These are phyloP conservation scores for Plusia festucae DNA, from an alignment of 2,888 invertebrate species.

Conservation along the genomic window DNA sequence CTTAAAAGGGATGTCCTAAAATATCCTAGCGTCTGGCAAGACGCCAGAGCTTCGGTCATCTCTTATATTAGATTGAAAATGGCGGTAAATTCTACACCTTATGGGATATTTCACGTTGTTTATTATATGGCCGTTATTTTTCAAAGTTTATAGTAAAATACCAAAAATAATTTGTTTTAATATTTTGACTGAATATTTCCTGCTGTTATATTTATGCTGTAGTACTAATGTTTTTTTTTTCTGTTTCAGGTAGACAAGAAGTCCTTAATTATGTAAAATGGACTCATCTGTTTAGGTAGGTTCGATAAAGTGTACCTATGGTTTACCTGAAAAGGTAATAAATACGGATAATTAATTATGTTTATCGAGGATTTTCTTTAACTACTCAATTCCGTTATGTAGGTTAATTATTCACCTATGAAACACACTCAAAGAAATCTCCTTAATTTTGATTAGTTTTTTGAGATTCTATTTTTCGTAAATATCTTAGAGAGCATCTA, in stretches of 20 bases:
- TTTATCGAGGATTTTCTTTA: too few relatives aligned
- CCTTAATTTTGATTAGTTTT: too few relatives aligned
- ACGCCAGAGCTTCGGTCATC: conserved; percentile 78
- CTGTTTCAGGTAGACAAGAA: conserved; percentile 38
- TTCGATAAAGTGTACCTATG: conserved; percentile 8
- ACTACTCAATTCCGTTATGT: too few relatives aligned
- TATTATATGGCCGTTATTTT: conserved; percentile 18
- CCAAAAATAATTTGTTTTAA: not conserved
- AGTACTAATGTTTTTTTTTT: conserved; percentile 12
- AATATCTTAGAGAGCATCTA: too few relatives aligned
- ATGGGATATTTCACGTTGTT: conserved; percentile 50
- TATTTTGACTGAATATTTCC: not conserved
- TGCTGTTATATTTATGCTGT: not conserved
- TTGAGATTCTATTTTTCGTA: too few relatives aligned
- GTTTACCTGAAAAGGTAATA: not conserved
- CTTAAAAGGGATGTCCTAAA: conserved; percentile 85
- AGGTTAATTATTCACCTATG: too few relatives aligned
- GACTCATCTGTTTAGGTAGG: conserved; percentile 44
- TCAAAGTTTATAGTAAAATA: conserved; percentile 32
- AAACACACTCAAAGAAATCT: too few relatives aligned
- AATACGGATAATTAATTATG: not conserved
- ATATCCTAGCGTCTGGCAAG: conserved; percentile 77
- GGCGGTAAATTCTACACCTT: conserved; percentile 58
- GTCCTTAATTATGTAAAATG: conserved; percentile 28
- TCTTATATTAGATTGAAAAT: conserved; percentile 72